Percentiles rank a stretch among this genome's conserved stretches.
These are phyloP conservation scores for Sipha flava DNA, from an alignment of 1,140 invertebrate species.

Conservation along the genomic window DNA sequence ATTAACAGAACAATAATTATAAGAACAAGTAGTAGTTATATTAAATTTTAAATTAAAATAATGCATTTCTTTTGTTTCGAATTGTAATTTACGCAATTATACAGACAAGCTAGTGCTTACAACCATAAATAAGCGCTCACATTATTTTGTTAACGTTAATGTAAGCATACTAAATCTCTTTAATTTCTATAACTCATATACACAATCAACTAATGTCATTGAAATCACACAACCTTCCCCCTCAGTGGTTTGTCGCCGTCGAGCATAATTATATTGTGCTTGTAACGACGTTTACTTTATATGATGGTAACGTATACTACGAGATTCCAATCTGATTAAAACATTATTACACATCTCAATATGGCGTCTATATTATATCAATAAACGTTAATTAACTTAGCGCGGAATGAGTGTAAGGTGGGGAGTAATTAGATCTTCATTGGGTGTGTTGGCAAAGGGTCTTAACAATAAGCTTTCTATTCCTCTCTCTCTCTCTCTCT, in stretches of 20 bases:
- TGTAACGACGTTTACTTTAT: neutral
- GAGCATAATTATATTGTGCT: neutral
- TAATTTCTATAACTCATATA: neutral
- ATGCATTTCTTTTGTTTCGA: too few relatives aligned
- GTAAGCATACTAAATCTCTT: neutral
- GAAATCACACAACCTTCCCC: neutral
- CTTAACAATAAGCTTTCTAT: neutral
- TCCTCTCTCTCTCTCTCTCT: neutral
- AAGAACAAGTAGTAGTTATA: too few relatives aligned
- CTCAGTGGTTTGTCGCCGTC: neutral
- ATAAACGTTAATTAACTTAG: slow-evolving; percentile 16
- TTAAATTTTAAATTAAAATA: too few relatives aligned
- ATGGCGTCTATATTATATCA: neutral
- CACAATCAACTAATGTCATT: neutral
- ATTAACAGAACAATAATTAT: too few relatives aligned
- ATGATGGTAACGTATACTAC: neutral
- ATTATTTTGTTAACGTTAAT: neutral
- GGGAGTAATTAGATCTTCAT: slow-evolving; percentile 6
- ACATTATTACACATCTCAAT: neutral
- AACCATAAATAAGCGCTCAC: neutral
- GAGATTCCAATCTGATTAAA: neutral
- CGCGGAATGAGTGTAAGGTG: neutral
- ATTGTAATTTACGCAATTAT: neutral
- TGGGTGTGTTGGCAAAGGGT: neutral
- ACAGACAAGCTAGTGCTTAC: neutral